Conservation (phyloP, 2,888 invertebrate species). For the Fragum sueziense region DNA sequence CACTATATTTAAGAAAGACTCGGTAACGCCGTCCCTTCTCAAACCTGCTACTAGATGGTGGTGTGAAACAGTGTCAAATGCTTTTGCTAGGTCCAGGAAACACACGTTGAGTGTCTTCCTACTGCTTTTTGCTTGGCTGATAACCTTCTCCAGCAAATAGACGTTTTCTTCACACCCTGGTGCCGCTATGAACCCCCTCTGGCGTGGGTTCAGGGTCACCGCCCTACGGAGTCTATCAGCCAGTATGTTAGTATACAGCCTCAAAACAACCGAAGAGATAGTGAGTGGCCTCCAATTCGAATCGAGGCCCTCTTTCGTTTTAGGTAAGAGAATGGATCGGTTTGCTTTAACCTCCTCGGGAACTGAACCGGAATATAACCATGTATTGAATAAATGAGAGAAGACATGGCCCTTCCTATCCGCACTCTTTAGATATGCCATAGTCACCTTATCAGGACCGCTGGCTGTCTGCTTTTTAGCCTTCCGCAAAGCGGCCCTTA, state of each 20-base stretch:
- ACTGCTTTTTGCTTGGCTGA: background rate
- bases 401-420: background rate
- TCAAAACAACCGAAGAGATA: background rate
- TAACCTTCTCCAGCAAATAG: background rate
- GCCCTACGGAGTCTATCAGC: background rate
- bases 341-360: background rate
- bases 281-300: too few species aligned
- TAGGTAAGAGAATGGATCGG: background rate
- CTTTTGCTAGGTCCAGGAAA: background rate
- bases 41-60: background rate
- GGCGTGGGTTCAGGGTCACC: background rate
- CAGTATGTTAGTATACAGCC: background rate
- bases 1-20: background rate
- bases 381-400: background rate
- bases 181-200: background rate
- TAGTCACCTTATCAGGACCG: background rate
- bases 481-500: background rate
- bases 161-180: background rate
- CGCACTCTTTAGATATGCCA: background rate
- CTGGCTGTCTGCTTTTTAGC: background rate
- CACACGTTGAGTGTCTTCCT: background rate
- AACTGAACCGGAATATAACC: background rate
- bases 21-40: background rate
- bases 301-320: background rate
- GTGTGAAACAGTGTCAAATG: background rate